Evolutionary conservation across 2,888 invertebrate species (phyloP).

Genomic region (Leptinotarsa tumamoca): DNA sequence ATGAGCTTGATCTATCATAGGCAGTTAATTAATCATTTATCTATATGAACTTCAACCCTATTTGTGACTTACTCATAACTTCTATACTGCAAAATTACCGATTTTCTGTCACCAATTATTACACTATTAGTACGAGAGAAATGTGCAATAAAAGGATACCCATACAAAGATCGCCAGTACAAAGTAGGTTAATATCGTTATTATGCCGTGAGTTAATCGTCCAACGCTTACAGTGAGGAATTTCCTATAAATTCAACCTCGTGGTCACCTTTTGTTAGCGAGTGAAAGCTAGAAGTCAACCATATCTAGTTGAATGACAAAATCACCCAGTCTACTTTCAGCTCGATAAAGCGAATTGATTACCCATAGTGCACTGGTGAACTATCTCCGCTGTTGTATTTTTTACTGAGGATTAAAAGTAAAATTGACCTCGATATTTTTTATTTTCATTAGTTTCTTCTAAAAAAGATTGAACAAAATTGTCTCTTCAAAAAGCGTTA

Average conservation of each 20-base stretch:
- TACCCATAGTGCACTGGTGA: conserved; percentile 4
- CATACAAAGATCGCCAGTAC: conserved; percentile 1
- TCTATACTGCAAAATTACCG: background rate
- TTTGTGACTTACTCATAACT: background rate
- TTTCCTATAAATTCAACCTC: conserved; percentile 16
- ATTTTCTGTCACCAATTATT: background rate
- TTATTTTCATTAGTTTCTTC: too few species aligned
- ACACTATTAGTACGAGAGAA: background rate
- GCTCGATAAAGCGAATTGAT: conserved; percentile 12
- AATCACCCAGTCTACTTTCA: conserved; percentile 10
- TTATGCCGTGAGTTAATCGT: conserved; percentile 10
- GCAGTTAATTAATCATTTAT: background rate
- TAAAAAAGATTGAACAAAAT: too few species aligned
- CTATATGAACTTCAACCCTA: background rate
- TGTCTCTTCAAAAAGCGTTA: too few species aligned
- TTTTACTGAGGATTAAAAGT: background rate
- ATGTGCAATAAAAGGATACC: background rate
- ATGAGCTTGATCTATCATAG: background rate
- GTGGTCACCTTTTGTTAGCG: conserved; percentile 18
- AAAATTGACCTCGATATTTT: background rate
- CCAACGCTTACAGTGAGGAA: conserved; percentile 13
- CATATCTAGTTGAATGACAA: conserved; percentile 13
- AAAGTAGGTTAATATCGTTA: conserved; percentile 18
- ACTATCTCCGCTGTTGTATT: background rate
- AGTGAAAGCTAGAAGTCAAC: conserved; percentile 16